phyloP scores from a whole-genome alignment of 2,888 invertebrate species.

The Eudemis profundana region DNA sequence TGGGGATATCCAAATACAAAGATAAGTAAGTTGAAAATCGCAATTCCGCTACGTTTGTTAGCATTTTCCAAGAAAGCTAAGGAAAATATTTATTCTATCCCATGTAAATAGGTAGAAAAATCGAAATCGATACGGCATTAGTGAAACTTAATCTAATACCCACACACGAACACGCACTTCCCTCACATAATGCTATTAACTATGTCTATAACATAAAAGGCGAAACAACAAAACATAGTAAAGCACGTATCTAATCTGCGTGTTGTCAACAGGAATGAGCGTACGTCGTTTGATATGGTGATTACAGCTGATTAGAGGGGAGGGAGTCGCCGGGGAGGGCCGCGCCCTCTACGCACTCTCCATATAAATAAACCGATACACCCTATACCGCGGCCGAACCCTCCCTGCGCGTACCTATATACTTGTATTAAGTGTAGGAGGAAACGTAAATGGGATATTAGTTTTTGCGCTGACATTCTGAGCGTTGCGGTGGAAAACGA shows the following conservation, averaged over 20 bases:
- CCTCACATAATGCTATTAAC: constrained; percentile 34
- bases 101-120: neutral
- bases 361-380: constrained; percentile 83
- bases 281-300: constrained; percentile 85
- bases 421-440: constrained; percentile 59
- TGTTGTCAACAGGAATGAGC: constrained; percentile 82
- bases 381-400: constrained; percentile 65
- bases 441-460: constrained; percentile 79
- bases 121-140: constrained; percentile 18
- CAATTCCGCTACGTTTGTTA: too few relatives aligned
- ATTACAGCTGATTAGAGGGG: constrained; percentile 84
- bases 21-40: too few relatives aligned
- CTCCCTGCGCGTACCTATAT: constrained; percentile 57
- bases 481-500: constrained; percentile 79
- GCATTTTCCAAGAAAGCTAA: too few relatives aligned
- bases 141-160: constrained; percentile 26
- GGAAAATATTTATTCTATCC: too few relatives aligned
- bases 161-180: constrained; percentile 26
- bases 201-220: constrained; percentile 40
- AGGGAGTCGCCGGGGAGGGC: constrained; percentile 55
- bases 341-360: constrained; percentile 77
- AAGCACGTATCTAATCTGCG: constrained; percentile 69
- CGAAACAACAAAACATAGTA: constrained; percentile 49
- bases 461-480: constrained; percentile 73
- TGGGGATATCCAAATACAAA: too few relatives aligned